These are phyloP conservation scores for Rhincodon typus DNA, from an alignment of 2,797 vertebrate genomes.

Conservation along the genomic window DNA sequence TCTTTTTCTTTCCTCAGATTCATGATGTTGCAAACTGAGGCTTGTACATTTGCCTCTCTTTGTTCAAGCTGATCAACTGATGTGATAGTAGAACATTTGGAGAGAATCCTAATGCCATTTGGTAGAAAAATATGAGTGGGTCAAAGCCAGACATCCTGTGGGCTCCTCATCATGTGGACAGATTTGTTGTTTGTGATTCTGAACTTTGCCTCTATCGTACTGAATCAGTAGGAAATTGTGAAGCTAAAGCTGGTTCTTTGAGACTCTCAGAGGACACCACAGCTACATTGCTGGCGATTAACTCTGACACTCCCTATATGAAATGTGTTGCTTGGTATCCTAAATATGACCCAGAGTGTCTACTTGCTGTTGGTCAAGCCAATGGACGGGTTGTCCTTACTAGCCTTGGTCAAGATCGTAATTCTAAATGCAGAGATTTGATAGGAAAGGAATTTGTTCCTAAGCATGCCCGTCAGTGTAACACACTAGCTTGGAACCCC, in stretches of 20 bases:
- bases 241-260: conserved; percentile 78
- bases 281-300: conserved; percentile 85
- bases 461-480: conserved; percentile 91
- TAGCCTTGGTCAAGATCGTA: conserved; percentile 89
- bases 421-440: conserved; percentile 83
- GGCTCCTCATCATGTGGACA: conserved; percentile 92
- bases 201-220: conserved; percentile 92
- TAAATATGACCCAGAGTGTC: conserved; percentile 87
- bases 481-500: conserved; percentile 92
- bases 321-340: conserved; percentile 99
- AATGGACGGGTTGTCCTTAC: conserved; percentile 93
- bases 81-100: not conserved
- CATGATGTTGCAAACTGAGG: not conserved
- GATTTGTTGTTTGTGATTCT: conserved; percentile 92
- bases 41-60: not conserved
- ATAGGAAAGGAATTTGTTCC: conserved; percentile 97
- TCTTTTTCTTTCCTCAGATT: not conserved
- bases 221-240: conserved; percentile 70
- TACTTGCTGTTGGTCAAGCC: conserved; percentile 91
- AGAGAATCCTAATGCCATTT: not conserved
- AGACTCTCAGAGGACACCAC: conserved; percentile 82
- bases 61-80: not conserved
- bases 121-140: conserved; percentile 72
- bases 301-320: conserved; percentile 95
- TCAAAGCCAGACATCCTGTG: conserved; percentile 95